Conservation (phyloP, 2,113 vertebrate species). For the Craseonycteris thonglongyai region DNA sequence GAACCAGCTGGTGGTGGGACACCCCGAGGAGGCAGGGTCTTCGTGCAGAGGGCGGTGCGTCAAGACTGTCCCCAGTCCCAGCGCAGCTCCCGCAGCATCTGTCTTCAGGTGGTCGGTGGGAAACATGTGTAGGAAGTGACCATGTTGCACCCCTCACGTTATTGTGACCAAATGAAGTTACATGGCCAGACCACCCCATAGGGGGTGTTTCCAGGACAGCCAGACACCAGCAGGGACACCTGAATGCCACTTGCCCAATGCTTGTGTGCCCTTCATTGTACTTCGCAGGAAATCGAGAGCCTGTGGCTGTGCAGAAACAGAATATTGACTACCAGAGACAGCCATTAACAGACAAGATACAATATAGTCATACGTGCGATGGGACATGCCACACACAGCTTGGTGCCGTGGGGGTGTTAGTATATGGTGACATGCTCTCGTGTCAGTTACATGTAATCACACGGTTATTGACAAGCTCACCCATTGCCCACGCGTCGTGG, state of each 20-base stretch:
- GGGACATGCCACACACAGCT: accelerated
- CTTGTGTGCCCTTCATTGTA: no score
- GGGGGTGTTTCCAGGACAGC: no score
- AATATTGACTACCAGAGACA: no score
- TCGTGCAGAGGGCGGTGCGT: not conserved
- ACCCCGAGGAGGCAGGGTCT: not conserved
- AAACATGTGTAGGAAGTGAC: not conserved
- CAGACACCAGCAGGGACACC: no score
- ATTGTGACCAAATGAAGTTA: not conserved
- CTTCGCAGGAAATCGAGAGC: not conserved
- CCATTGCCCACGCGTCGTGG: accelerated
- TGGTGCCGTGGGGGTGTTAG: not conserved
- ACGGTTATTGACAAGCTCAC: no score
- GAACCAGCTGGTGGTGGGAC: not conserved
- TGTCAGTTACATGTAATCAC: no score
- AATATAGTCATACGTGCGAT: accelerated
- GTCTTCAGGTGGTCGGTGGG: accelerated
- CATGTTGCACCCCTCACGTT: not conserved
- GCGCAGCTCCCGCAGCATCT: accelerated
- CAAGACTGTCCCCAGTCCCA: accelerated
- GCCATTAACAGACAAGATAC: accelerated
- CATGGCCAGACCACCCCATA: not conserved
- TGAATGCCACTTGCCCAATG: no score
- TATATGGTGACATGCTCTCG: no score
- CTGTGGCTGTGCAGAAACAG: not conserved